Conservation (phyloP, 1,140 invertebrate genomes). For the Helicoverpa armigera region DNA sequence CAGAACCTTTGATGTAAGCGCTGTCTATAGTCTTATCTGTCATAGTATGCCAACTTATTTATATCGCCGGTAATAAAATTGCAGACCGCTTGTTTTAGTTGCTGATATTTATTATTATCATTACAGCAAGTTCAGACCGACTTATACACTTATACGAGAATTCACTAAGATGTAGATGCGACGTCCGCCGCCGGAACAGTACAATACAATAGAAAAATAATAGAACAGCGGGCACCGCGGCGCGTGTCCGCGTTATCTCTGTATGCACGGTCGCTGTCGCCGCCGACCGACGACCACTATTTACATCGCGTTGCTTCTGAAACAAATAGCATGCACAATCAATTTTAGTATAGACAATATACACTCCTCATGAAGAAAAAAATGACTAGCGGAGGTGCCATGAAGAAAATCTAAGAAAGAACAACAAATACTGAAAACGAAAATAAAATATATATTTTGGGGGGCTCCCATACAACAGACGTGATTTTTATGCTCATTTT, state of each 20-base stretch:
- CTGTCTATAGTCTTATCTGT: no score
- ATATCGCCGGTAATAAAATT: no score
- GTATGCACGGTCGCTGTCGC: neutral
- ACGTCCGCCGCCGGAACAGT: neutral
- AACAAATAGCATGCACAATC: conserved; percentile 42
- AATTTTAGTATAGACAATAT: no score
- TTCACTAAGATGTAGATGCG: neutral
- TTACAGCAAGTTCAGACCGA: conserved; percentile 36
- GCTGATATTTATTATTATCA: conserved; percentile 42
- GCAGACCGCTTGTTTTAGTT: neutral
- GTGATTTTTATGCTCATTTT: no score
- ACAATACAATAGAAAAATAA: conserved; percentile 42
- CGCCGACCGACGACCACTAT: neutral
- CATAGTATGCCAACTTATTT: no score
- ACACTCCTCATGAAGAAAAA: no score
- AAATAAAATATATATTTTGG: no score
- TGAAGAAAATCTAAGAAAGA: no score
- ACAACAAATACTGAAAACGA: no score
- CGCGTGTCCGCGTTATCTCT: neutral
- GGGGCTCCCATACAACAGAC: no score
- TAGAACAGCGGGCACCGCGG: neutral
- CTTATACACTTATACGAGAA: conserved; percentile 27
- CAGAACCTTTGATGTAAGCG: no score
- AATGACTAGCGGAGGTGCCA: no score
- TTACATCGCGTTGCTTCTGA: conserved; percentile 71